Evolutionary conservation across 2,113 vertebrate species (phyloP).

Genomic region (Lepidothrix coronata): DNA sequence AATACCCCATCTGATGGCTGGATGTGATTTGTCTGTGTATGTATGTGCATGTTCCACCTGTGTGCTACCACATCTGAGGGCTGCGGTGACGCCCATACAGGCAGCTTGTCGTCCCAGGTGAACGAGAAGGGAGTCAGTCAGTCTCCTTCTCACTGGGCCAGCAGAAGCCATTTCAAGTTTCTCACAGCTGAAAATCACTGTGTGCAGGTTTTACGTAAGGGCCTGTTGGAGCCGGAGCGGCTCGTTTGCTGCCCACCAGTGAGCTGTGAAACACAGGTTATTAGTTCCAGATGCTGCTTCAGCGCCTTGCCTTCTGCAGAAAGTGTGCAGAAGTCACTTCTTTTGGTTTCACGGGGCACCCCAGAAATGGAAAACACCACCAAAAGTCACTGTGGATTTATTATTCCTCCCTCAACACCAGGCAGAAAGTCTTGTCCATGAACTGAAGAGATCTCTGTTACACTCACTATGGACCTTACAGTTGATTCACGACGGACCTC

Average conservation of each 20-base stretch:
- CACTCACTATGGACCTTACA: neutral
- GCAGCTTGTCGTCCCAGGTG: neutral
- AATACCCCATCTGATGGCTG: neutral
- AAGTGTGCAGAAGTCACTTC: constrained; percentile 1
- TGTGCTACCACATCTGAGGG: constrained; percentile 16
- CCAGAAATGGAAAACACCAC: constrained; percentile 17
- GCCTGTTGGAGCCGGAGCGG: neutral
- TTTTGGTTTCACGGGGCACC: neutral
- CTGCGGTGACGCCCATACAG: neutral
- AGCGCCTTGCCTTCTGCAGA: neutral
- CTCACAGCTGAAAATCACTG: neutral
- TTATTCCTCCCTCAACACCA: neutral
- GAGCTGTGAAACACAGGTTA: constrained; percentile 40
- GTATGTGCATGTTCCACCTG: neutral
- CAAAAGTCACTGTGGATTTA: neutral
- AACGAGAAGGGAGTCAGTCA: neutral
- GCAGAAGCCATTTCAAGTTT: neutral
- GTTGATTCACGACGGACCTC: neutral
- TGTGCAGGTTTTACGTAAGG: constrained; percentile 2
- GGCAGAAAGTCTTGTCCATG: neutral
- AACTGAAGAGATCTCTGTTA: neutral
- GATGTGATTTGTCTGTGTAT: neutral
- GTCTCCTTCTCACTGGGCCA: neutral
- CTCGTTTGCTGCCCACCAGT: constrained; percentile 15
- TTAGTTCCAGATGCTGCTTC: constrained; percentile 57